Percentiles rank a stretch among this genome's conserved stretches.
phyloP scores from a whole-genome alignment of 1,140 invertebrate species.

The Parapsyche elsis region DNA sequence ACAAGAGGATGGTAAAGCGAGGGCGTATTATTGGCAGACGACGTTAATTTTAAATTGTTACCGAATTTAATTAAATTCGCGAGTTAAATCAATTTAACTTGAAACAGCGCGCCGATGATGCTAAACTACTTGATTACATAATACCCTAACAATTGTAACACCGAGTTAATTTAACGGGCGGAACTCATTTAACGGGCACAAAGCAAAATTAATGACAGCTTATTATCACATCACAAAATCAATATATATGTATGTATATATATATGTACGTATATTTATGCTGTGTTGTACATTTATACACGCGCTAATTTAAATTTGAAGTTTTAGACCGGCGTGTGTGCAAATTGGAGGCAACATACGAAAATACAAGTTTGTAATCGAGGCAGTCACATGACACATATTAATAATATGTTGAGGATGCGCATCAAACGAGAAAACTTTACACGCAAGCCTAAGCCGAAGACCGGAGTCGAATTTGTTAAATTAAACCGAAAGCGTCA shows the following conservation, averaged over 20 bases:
- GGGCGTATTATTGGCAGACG: conserved; percentile 13
- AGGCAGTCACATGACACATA: neutral
- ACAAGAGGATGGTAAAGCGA: no score
- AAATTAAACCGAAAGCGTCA: conserved; percentile 6
- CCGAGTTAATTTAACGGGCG: conserved; percentile 38
- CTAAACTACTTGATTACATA: conserved; percentile 37
- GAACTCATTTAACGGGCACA: conserved; percentile 35
- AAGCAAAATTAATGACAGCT: conserved; percentile 35
- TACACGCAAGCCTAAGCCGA: no score
- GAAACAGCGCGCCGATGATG: conserved; percentile 26
- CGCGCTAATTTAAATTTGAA: neutral
- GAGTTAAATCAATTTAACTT: conserved; percentile 31
- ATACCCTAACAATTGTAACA: conserved; percentile 17
- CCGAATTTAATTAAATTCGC: conserved; percentile 35
- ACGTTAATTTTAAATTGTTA: conserved; percentile 19
- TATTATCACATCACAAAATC: conserved; percentile 20
- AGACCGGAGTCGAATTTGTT: neutral
- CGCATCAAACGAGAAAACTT: neutral
- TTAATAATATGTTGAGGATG: conserved; percentile 1
- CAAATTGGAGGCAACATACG: neutral
- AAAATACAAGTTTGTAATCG: conserved; percentile 17
- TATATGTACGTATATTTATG: neutral
- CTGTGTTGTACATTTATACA: neutral
- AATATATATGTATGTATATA: neutral
- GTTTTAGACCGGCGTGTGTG: neutral